Base-by-base conservation (phyloP, 2,888 invertebrate genomes). In the Troides oblongomaculatus region DNA sequence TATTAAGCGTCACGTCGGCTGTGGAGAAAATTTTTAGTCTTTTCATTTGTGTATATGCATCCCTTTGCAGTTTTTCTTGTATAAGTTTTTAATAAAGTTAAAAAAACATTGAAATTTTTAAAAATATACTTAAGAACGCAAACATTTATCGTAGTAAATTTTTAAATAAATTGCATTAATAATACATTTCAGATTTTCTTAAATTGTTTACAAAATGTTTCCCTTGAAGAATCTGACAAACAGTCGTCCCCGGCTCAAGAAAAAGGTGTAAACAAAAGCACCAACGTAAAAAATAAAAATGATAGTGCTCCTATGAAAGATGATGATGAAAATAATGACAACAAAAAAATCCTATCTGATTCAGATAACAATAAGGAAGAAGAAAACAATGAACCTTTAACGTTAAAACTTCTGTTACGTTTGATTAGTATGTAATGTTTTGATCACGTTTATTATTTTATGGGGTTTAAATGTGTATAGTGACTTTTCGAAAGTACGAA, bases 351-450 rank as follows among this genome's bases (percentile, higher is more conserved):
- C 8, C 7, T 43, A 53, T 12, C 39, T 8, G 39, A 14, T 23
- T n/a, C 64, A 58, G 5, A 23, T 23, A 23, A 65, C 10, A 18
- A 59, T 59, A n/a, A 46, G 18, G 50, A 64, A 30, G 30, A 18
- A 6, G 46, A 65, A 43, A 25, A 58, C 10, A n/a, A 25, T 50
- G 7, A 30, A 14, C 14, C 25, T 6, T 65, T 58, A 25, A 12
- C 46, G 57, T 53, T 56, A 10, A 62, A 67, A n/a, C 18, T 62
- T n/a, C 36, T 67, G 25, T 17, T 57, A 23, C 62, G 62, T 14
- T 62, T 67, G 57, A 30, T 67, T 14, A 67, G 67, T 67, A 67
- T 12, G 67, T 63, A 30, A 30, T n/a, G 18, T 59, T 59, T 30
- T 59, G 12, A 5, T 14, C 17, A 17, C 17, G 17, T 14, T 50